Evolutionary conservation across 2,888 invertebrate genomes (phyloP), one percentile per base, ranked within the genome.

Genomic region (Tipula unca): DNA sequence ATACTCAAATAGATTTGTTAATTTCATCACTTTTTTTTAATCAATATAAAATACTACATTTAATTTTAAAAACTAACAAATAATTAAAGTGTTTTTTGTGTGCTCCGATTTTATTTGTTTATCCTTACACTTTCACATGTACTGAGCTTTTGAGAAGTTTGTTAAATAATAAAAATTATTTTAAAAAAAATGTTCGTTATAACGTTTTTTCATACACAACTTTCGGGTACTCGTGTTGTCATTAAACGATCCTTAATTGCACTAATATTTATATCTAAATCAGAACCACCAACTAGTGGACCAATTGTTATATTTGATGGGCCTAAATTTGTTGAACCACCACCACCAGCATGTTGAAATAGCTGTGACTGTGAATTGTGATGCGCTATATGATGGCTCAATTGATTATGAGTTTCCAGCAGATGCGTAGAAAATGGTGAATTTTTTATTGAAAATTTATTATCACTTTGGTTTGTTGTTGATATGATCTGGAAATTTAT

Each of bases 221-320:
- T 96, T 91, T 96, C 96, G 83, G 96, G 96, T 89, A 96, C 94
- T 89, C 96, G 94, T 90, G 95, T 95, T 89, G 96, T 95, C 93
- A 96, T 95, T 87, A 96, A 93, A 89, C 96, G 94, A 91, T 96
- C 96, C 91, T 96, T 96, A 91, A 96, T 96, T 89, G 96, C 96
- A 90, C 95, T 94, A 86, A 96, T 96, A 91, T 96, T 96, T 89
- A 95, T 93, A n/a, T 85, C 82, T 82, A 82, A 36, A 82, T 85
- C 85, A 2, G 29, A 29, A 10, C 48, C 39, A 14, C 29, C 32
- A n/a, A 83, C 83, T n/a, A 35, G 35, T n/a, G 83, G 29, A n/a
- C 32, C 35, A 32, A 35, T 32, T 32, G 83, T 32, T 83, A 32
- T 83, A 32, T 29, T 83, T 83, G 83, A 32, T 83, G 83, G 1